Evolutionary conservation across 2,113 vertebrate species (phyloP).

Genomic region (Brienomyrus longianalis): DNA sequence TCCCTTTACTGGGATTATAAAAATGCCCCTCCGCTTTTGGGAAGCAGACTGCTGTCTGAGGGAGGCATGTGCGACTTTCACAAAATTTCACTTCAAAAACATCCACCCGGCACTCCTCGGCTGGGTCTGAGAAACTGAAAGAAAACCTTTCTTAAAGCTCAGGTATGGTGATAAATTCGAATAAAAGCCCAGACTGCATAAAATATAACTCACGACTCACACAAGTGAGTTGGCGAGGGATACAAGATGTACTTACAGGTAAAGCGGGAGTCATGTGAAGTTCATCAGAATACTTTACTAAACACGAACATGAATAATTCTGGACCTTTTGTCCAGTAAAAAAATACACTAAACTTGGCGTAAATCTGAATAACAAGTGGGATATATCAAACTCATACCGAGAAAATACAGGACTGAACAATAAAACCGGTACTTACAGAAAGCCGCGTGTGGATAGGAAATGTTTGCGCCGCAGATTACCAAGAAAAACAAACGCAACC

Average conservation of each 20-base stretch:
- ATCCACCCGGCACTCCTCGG: background rate
- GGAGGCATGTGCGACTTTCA: background rate
- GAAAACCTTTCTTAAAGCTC: background rate
- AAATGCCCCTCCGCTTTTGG: background rate
- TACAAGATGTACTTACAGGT: background rate
- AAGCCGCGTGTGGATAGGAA: background rate
- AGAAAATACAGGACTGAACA: background rate
- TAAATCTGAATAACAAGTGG: background rate
- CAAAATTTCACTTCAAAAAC: background rate
- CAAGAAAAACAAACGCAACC: background rate
- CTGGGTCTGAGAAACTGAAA: background rate
- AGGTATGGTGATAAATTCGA: background rate
- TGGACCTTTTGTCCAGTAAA: background rate
- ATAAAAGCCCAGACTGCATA: background rate
- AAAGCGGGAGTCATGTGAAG: background rate
- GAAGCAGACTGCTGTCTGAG: background rate
- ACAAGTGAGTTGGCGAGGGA: background rate
- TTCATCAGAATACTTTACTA: background rate
- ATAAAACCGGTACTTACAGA: background rate
- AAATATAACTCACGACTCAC: background rate
- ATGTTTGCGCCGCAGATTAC: background rate
- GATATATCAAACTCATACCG: background rate
- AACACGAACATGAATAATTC: background rate
- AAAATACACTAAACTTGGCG: background rate
- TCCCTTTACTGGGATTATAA: slow-evolving; percentile 1